Evolutionary conservation across 1,140 invertebrate species (phyloP).

Genomic region (Helicorthomorpha holstii): DNA sequence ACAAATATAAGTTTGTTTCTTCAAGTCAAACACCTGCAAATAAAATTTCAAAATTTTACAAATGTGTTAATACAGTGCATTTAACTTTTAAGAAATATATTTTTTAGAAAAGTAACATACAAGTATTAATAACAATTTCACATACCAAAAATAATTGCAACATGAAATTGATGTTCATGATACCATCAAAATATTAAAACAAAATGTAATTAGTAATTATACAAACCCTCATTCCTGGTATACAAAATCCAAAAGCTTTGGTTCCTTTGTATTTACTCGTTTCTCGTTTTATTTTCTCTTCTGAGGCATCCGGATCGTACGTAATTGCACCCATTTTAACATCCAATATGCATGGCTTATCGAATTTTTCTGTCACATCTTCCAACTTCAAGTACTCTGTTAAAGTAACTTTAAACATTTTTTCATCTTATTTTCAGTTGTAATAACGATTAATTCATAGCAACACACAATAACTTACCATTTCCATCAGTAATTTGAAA

Average conservation of each 20-base stretch:
- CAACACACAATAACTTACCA: neutral
- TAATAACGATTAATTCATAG: neutral
- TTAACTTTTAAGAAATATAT: conserved; percentile 28
- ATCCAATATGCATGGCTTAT: conserved; percentile 79
- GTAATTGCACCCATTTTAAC: conserved; percentile 80
- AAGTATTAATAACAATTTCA: too few relatives aligned
- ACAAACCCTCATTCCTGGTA: conserved; percentile 77
- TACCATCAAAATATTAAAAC: neutral
- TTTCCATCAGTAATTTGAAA: neutral
- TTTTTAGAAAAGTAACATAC: conserved; percentile 31
- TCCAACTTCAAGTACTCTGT: conserved; percentile 60
- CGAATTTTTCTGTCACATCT: conserved; percentile 56
- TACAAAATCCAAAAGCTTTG: conserved; percentile 63
- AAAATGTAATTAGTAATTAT: conserved; percentile 5
- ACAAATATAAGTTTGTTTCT: conserved; percentile 5
- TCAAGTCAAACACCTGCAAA: conserved; percentile 12
- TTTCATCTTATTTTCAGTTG: neutral
- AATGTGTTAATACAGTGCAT: conserved; percentile 1
- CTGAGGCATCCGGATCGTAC: conserved; percentile 64
- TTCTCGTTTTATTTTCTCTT: conserved; percentile 59
- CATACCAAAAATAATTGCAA: neutral
- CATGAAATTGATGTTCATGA: neutral
- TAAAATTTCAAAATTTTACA: conserved; percentile 10
- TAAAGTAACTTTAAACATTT: conserved; percentile 19
- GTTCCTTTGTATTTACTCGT: conserved; percentile 57